Conservation (phyloP, 2,888 invertebrate genomes). For the Fragum fragum region DNA sequence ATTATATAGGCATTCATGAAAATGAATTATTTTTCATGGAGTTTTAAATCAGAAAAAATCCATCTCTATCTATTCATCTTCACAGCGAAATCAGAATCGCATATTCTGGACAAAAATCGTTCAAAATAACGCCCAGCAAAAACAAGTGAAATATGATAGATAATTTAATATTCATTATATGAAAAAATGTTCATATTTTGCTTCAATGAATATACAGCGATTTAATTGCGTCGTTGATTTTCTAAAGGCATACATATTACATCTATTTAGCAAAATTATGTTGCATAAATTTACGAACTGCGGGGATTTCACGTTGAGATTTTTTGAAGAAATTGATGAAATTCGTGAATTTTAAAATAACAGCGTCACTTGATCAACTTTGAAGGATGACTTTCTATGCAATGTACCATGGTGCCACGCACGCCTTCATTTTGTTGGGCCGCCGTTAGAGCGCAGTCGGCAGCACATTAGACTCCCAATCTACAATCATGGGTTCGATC, state of each 20-base stretch:
- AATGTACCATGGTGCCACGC: neutral
- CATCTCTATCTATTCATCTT: no score
- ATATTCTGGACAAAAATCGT: no score
- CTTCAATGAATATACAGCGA: neutral
- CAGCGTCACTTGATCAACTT: neutral
- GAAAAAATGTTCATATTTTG: neutral
- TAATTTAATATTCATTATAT: neutral
- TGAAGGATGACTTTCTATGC: neutral
- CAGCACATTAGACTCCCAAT: no score
- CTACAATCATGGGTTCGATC: no score
- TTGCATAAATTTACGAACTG: neutral
- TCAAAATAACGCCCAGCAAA: neutral
- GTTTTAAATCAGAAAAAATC: no score
- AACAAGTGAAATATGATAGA: neutral
- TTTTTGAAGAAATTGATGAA: neutral
- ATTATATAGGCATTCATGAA: no score
- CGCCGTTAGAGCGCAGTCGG: no score
- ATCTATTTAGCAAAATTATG: slow-evolving; percentile 3
- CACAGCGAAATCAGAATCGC: no score
- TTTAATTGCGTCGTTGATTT: neutral
- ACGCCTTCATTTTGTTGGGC: no score
- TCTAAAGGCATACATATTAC: slow-evolving; percentile 2
- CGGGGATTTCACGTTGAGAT: neutral
- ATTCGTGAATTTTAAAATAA: neutral
- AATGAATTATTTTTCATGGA: no score